Conservation (phyloP, 2,888 invertebrate genomes). For the Drosophila paramelanica region DNA sequence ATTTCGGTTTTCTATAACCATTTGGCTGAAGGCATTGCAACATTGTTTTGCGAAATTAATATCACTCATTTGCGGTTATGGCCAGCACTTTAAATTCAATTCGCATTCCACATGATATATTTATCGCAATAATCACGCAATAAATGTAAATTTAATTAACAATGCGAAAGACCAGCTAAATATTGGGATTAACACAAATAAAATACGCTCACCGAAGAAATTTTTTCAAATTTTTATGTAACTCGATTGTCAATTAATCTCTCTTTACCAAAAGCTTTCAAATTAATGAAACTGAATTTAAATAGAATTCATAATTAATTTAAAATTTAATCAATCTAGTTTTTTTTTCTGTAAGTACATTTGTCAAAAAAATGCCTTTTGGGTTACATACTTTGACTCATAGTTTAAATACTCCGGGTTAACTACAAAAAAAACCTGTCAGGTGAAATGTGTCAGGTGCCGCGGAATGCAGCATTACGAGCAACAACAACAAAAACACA, state of each 20-base stretch:
- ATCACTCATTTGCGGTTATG: constrained; percentile 62
- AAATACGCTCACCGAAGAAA: constrained; percentile 19
- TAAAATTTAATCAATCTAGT: too few relatives aligned
- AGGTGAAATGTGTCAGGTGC: constrained; percentile 26
- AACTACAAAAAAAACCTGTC: constrained; percentile 3
- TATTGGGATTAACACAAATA: neutral
- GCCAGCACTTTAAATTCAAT: constrained; percentile 55
- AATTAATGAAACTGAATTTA: too few relatives aligned
- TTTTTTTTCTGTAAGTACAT: too few relatives aligned
- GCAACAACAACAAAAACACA: neutral
- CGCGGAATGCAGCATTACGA: constrained; percentile 15
- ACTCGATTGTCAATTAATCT: too few relatives aligned
- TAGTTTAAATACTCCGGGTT: neutral
- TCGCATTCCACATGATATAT: constrained; percentile 35
- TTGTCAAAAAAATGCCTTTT: too few relatives aligned
- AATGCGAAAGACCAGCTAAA: neutral
- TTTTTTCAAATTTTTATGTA: too few relatives aligned
- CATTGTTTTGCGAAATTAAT: constrained; percentile 62
- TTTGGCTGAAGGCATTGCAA: constrained; percentile 25
- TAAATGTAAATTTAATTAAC: constrained; percentile 39
- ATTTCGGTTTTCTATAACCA: constrained; percentile 1
- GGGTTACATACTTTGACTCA: neutral
- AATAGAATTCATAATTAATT: too few relatives aligned
- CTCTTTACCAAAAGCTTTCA: too few relatives aligned
- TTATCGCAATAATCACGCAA: constrained; percentile 35